A percentile compares a stretch with the other conserved stretches of the same genome.
Evolutionary conservation across 2,888 invertebrate genomes (phyloP).

Genomic region (Scaptomyza cyrtandrae): DNA sequence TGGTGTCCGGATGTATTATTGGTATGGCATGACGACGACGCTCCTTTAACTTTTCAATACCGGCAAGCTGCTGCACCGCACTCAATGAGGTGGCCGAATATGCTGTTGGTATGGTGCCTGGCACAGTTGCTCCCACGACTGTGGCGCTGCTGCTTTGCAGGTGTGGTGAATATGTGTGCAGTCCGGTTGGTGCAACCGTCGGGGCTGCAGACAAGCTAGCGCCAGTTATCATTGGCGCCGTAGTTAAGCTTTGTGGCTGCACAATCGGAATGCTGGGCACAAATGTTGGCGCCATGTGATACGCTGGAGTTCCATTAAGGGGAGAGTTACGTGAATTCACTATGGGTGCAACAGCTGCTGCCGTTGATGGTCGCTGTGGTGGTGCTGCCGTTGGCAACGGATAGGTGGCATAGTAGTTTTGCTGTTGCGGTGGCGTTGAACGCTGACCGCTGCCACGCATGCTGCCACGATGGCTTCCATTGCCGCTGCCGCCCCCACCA

Average conservation of each 20-base stretch:
- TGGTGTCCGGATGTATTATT: constrained; percentile 82
- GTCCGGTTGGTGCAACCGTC: constrained; percentile 39
- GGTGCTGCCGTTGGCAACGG: constrained; percentile 60
- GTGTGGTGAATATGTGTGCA: constrained; percentile 55
- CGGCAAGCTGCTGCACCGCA: constrained; percentile 11
- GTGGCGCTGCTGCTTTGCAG: constrained; percentile 48
- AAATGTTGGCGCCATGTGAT: constrained; percentile 64
- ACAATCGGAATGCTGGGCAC: constrained; percentile 66
- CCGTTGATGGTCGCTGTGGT: constrained; percentile 60
- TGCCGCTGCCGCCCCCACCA: constrained; percentile 15
- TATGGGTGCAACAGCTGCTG: constrained; percentile 51
- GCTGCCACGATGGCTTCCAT: constrained; percentile 39
- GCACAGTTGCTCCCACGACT: constrained; percentile 26
- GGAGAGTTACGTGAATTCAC: constrained; percentile 55
- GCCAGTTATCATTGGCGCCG: constrained; percentile 57
- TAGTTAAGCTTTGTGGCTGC: constrained; percentile 41
- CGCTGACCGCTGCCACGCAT: constrained; percentile 50
- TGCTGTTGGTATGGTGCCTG: constrained; percentile 21
- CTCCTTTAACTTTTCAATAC: constrained; percentile 56
- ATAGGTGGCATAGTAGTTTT: constrained; percentile 47
- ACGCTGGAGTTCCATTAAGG: constrained; percentile 69
- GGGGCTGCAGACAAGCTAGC: constrained; percentile 44
- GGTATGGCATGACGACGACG: constrained; percentile 82
- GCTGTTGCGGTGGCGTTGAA: constrained; percentile 56
- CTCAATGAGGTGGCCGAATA: constrained; percentile 43